Percentiles rank a stretch among this genome's conserved stretches.
phyloP scores from a whole-genome alignment of 2,888 invertebrate species.

The Drosophila gaucha region DNA sequence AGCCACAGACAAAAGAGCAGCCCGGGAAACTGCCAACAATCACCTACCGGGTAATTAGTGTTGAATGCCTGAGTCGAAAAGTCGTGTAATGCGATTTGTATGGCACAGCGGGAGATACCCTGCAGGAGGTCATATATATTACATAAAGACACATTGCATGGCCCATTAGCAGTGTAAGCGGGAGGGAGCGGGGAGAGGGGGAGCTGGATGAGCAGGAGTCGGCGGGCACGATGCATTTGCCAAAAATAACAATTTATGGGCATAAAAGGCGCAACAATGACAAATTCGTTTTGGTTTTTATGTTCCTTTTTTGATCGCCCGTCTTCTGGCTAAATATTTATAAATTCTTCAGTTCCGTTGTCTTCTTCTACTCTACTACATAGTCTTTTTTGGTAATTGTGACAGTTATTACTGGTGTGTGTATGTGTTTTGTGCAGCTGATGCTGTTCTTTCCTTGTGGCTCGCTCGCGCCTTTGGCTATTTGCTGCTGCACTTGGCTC shows the following conservation, averaged over 20 bases:
- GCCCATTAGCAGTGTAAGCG: conserved; percentile 49
- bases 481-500: conserved; percentile 75
- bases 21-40: conserved; percentile 46
- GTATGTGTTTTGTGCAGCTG: conserved; percentile 42
- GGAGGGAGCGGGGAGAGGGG: background rate
- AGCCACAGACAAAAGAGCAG: conserved; percentile 52
- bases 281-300: conserved; percentile 78
- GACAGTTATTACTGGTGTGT: conserved; percentile 56
- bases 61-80: conserved; percentile 78
- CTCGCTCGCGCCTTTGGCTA: conserved; percentile 54
- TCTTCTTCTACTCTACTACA: conserved; percentile 5
- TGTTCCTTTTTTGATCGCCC: conserved; percentile 38
- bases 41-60: conserved; percentile 80
- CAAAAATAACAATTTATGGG: conserved; percentile 58
- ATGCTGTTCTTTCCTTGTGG: conserved; percentile 3
- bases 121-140: conserved; percentile 50
- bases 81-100: conserved; percentile 84
- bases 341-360: conserved; percentile 73
- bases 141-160: conserved; percentile 78
- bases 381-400: conserved; percentile 35
- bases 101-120: conserved; percentile 68
- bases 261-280: conserved; percentile 66
- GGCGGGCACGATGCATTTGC: conserved; percentile 36
- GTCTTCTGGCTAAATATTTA: conserved; percentile 81
- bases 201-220: no score